Evolutionary conservation across 2,888 invertebrate genomes (phyloP), one percentile per base, ranked within the genome.

Genomic region (Morpho deidamia): DNA sequence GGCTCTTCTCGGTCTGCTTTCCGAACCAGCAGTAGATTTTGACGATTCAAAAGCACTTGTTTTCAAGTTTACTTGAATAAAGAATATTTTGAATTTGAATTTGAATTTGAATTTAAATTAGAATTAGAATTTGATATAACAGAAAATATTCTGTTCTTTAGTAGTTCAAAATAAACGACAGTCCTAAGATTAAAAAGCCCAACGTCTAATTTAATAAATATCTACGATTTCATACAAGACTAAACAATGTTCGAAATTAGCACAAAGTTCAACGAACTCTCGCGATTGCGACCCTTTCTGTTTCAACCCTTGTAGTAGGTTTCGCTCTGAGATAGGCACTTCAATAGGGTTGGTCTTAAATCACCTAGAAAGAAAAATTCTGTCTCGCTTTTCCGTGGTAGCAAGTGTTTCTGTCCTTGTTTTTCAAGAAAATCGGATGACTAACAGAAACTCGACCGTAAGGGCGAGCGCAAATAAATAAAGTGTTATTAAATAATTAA

Each of bases 261-360:
- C 71, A 68, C 76, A 75, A 72, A 78, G 85, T 71, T 84, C 76
- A 69, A 58, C 63, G 81, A 77, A 75, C 86, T 70, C 67, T 55
- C 44, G 56, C n/a, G 58, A 64, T 60, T 59, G 64, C 60, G 62
- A 59, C 59, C 60, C 60, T 59, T 55, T 56, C 51, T 54, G 42
- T 45, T 53, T 41, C 55, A 59, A 62, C 62, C 64, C 62, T 62
- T 60, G 35, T 49, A 49, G 49, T 49, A 58, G 50, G 78, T 71
- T 72, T 74, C 67, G 67, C 35, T 53, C 53, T 37, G 37, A 41
- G 32, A 47, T 35, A 37, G 42, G 33, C 42, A 49, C 49, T 49
- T 37, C 46, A 33, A 53, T 47, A 43, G 43, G 23, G 52, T 41
- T 42, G 52, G 46, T 40, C 34, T 35, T 35, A 46, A 43, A 53